Base-by-base conservation (phyloP, 2,888 invertebrate species). In the Temnothorax ravouxi region DNA sequence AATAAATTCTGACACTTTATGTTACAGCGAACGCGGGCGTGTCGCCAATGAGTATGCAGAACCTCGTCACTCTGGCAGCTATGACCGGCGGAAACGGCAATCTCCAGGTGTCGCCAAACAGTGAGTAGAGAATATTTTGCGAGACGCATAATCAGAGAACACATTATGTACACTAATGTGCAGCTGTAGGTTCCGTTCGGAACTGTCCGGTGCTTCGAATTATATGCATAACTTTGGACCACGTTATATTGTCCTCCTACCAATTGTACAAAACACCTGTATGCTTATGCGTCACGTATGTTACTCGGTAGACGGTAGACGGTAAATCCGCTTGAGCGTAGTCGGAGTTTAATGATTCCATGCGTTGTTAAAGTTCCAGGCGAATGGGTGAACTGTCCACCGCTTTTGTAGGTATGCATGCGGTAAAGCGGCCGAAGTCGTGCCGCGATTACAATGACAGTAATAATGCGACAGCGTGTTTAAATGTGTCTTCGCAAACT, bases 41-140 rank as follows among this genome's bases (percentile, higher is more conserved):
- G 83, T 97, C 93, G 89, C 97, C 98, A 81, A 97, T 98, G 95
- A 97, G 98, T 92, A 97, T 98, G 96, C 98, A 98, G 96, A 98
- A 98, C 95, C 95, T 99, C 94, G 98, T 98, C 92, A 98, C 98
- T 80, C 96, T 99, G 90, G 98, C 98, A 81, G 97, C 97, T 69
- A 97, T 98, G 96, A 97, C 97, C 89, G 95, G 95, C 87, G 95
- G 94, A 88, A 95, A 94, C 86, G 94, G 94, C 88, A 95, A 95
- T 88, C 95, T 96, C 88, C 95, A 95, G 91, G 95, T 96, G 87
- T 95, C 96, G 87, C 95, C 95, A 86, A 95, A 95, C 94, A 95
- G 96, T 96, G 94, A 95, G 95, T 94, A 90, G 50, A 54, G 62
- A 82, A 83, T 79, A 81, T 83, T 86, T 34, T 50, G 56, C 64